Percentiles rank a stretch among this genome's conserved stretches.
phyloP scores from a whole-genome alignment of 1,140 invertebrate genomes.

The Orchestia grillus region DNA sequence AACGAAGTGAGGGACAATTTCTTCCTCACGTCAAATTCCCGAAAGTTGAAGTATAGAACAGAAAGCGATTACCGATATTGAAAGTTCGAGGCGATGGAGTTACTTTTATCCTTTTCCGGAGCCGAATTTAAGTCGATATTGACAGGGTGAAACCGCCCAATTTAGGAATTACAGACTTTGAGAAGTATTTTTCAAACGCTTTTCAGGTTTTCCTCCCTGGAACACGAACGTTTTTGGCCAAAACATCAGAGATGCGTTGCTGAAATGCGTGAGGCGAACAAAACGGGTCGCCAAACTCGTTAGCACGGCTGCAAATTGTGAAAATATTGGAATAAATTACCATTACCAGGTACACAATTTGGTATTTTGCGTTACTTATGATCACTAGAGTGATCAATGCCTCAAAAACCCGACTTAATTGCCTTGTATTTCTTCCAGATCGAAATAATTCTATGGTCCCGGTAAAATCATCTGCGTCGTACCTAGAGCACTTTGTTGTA shows the following conservation, averaged over 20 bases:
- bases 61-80: background rate
- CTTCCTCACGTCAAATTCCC: background rate
- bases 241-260: background rate
- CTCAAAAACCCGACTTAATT: too few relatives aligned
- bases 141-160: background rate
- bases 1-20: background rate
- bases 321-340: too few relatives aligned
- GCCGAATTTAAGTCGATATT: background rate
- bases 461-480: too few relatives aligned
- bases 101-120: background rate
- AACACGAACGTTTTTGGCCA: background rate
- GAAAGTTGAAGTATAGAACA: background rate
- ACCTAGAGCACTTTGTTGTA: too few relatives aligned
- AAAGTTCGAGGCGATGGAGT: background rate
- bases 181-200: background rate
- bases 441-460: too few relatives aligned
- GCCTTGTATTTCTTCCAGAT: too few relatives aligned
- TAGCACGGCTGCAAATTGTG: too few relatives aligned
- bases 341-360: too few relatives aligned
- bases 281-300: too few relatives aligned
- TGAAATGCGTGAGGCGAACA: too few relatives aligned
- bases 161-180: background rate
- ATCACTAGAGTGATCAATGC: too few relatives aligned
- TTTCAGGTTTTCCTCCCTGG: background rate
- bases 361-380: too few relatives aligned